Percentiles rank a stretch among this genome's conserved stretches.
Evolutionary conservation across 2,888 invertebrate genomes (phyloP).

Genomic region (Zaprionus obscuricornis): DNA sequence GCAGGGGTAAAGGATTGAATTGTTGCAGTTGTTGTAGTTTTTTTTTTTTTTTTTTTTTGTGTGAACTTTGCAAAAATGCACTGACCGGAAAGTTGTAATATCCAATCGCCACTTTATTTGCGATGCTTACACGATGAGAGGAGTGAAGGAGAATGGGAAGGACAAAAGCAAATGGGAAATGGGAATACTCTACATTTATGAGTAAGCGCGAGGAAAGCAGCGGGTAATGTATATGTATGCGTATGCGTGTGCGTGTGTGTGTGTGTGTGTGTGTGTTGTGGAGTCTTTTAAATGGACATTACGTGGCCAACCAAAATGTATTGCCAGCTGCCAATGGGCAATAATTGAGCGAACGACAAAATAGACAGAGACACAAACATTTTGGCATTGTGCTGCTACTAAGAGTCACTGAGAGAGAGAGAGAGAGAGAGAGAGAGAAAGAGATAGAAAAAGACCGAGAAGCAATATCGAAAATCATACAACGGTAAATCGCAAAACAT

Average conservation of each 20-base stretch:
- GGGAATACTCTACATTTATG: no score
- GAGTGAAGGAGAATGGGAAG: no score
- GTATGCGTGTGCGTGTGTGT: no score
- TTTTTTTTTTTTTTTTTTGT: slow-evolving; percentile 58
- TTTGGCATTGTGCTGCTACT: no score
- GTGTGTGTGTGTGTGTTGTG: slow-evolving; percentile 25
- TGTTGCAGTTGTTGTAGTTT: slow-evolving; percentile 9
- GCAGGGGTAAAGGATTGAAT: not conserved
- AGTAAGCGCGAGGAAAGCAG: no score
- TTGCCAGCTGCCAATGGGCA: slow-evolving; percentile 53
- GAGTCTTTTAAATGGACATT: slow-evolving; percentile 66
- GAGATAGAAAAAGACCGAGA: no score
- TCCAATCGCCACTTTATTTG: slow-evolving; percentile 76
- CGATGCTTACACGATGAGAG: no score
- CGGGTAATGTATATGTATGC: no score
- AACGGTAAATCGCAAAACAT: slow-evolving; percentile 35
- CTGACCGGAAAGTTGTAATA: slow-evolving; percentile 78
- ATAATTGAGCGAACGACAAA: slow-evolving; percentile 39
- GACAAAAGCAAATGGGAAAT: no score
- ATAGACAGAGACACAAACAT: not conserved
- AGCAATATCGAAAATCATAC: slow-evolving; percentile 17
- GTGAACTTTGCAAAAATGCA: slow-evolving; percentile 77
- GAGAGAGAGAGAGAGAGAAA: not conserved
- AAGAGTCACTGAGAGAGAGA: slow-evolving; percentile 1
- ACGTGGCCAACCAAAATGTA: slow-evolving; percentile 61